Conservation (phyloP, 2,797 vertebrate genomes). For the Rhynchonycteris naso region DNA sequence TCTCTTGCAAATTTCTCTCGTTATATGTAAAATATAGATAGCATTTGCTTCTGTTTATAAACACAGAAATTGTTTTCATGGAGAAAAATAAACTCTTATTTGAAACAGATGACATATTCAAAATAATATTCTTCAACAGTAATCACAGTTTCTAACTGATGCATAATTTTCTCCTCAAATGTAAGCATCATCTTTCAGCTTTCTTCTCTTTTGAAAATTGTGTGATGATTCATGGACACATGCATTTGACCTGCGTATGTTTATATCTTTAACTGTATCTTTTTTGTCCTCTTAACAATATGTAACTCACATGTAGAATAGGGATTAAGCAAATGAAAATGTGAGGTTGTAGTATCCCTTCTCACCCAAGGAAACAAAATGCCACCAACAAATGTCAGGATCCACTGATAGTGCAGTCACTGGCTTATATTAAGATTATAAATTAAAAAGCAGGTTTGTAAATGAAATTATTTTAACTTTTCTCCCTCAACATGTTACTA, state of each 20-base stretch:
- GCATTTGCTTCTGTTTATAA: not conserved
- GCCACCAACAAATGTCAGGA: not conserved
- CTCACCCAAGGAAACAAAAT: not conserved
- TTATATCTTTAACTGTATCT: not conserved
- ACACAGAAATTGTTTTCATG: not conserved
- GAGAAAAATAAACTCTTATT: not conserved
- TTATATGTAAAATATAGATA: not conserved
- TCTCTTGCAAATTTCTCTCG: not conserved
- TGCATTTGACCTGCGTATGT: not conserved
- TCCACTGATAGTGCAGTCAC: not conserved
- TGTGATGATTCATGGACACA: not conserved
- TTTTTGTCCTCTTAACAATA: not conserved
- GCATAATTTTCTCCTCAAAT: not conserved
- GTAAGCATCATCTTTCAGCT: not conserved
- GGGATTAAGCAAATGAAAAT: not conserved
- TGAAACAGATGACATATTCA: not conserved
- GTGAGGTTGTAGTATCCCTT: not conserved
- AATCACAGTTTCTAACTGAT: not conserved
- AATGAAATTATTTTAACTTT: not conserved
- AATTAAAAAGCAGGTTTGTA: not conserved
- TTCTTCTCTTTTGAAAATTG: not conserved
- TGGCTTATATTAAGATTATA: not conserved
- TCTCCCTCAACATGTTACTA: not conserved
- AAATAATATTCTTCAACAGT: not conserved
- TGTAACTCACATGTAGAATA: not conserved